Evolutionary conservation across 1,140 invertebrate genomes (phyloP).

Genomic region (Neodiprion lecontei): DNA sequence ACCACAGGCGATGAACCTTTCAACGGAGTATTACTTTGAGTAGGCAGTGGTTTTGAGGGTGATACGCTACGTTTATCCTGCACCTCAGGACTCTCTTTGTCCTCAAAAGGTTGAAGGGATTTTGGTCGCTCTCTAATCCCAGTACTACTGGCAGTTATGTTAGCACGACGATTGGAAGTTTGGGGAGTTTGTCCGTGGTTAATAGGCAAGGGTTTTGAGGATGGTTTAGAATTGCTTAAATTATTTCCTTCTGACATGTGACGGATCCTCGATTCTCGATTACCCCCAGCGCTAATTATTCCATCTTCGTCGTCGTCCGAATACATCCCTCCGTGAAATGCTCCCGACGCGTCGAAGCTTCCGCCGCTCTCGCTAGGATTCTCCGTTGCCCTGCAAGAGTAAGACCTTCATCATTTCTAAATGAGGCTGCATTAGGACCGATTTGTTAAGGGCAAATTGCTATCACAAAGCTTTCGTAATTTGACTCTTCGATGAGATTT

Average conservation of each 20-base stretch:
- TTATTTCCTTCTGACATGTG: slow-evolving; percentile 53
- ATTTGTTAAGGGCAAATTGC: background rate
- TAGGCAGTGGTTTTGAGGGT: slow-evolving; percentile 30
- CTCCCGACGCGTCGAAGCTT: slow-evolving; percentile 85
- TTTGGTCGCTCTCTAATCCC: slow-evolving; percentile 42
- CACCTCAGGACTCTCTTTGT: slow-evolving; percentile 33
- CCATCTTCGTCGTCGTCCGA: slow-evolving; percentile 67
- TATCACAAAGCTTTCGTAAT: too few relatives aligned
- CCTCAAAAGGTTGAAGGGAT: slow-evolving; percentile 39
- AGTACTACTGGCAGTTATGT: slow-evolving; percentile 22
- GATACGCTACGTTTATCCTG: slow-evolving; percentile 40
- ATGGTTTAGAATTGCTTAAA: slow-evolving; percentile 12
- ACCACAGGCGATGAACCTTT: slow-evolving; percentile 29
- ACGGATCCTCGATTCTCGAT: slow-evolving; percentile 42
- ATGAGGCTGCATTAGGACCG: background rate
- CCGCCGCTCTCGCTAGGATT: slow-evolving; percentile 80
- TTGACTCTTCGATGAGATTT: too few relatives aligned
- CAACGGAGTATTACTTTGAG: slow-evolving; percentile 21
- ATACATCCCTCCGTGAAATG: slow-evolving; percentile 73
- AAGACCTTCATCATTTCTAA: slow-evolving; percentile 19
- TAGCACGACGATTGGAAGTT: slow-evolving; percentile 35
- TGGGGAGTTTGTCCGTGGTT: slow-evolving; percentile 29
- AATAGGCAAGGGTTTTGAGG: slow-evolving; percentile 29
- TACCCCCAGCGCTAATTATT: slow-evolving; percentile 29
- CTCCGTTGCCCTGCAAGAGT: slow-evolving; percentile 67